phyloP scores from a whole-genome alignment of 2,888 invertebrate species.

The Scaeva pyrastri region DNA sequence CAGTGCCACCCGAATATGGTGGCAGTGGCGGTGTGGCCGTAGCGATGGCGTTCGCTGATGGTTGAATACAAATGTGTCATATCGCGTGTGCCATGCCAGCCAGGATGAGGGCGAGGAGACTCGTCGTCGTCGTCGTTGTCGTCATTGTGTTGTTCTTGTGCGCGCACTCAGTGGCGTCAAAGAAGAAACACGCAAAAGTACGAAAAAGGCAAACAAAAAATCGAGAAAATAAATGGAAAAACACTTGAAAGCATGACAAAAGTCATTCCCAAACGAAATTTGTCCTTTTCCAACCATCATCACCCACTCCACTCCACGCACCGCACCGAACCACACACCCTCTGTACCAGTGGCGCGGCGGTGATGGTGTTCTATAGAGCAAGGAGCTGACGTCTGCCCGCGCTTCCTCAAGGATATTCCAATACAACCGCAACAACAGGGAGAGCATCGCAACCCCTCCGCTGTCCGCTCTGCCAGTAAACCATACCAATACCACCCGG shows the following conservation, averaged over 20 bases:
- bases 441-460: conserved; percentile 30
- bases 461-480: too few relatives aligned
- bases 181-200: conserved; percentile 64
- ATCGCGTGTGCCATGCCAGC: too few relatives aligned
- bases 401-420: conserved; percentile 29
- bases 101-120: conserved; percentile 60
- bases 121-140: too few relatives aligned
- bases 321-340: too few relatives aligned
- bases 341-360: too few relatives aligned
- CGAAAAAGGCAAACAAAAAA: conserved; percentile 24
- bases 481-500: too few relatives aligned
- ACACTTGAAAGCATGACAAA: conserved; percentile 76
- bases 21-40: not conserved
- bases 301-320: conserved; percentile 12
- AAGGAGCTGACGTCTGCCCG: conserved; percentile 66
- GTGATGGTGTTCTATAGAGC: conserved; percentile 21
- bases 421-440: conserved; percentile 58
- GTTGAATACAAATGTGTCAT: conserved; percentile 71
- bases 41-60: conserved; percentile 19
- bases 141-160: conserved; percentile 58
- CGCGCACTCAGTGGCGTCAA: conserved; percentile 75
- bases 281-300: conserved; percentile 35
- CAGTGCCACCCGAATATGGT: conserved; percentile 64
- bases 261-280: conserved; percentile 71
- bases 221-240: conserved; percentile 47